phyloP scores from a whole-genome alignment of 2,113 vertebrate species.

The Jaculus jaculus region DNA sequence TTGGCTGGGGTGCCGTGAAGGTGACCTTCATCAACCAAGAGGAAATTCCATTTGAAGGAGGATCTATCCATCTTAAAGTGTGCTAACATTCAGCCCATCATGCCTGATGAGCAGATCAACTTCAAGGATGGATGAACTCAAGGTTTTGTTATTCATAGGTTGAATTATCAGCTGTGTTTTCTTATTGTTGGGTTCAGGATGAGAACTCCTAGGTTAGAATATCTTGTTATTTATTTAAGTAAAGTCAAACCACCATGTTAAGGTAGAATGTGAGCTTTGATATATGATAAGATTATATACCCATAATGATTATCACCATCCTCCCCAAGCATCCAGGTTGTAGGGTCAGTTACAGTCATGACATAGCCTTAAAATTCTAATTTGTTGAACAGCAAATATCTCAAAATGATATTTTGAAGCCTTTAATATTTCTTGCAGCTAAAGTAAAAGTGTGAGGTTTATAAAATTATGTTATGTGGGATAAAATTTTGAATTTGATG shows the following conservation, averaged over 20 bases:
- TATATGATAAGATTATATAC: background rate
- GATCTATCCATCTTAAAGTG: background rate
- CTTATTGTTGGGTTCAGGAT: background rate
- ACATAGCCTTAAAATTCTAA: background rate
- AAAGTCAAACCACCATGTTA: background rate
- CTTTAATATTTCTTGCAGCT: background rate
- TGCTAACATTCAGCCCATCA: background rate
- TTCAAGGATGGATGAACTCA: background rate
- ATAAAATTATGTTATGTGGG: background rate
- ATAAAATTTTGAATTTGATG: background rate
- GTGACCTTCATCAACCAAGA: background rate
- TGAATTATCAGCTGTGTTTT: background rate
- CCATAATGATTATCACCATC: background rate
- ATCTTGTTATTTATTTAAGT: background rate
- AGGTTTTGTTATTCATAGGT: background rate
- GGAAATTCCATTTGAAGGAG: background rate
- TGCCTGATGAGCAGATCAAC: background rate
- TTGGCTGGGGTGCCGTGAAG: background rate
- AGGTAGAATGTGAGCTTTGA: background rate
- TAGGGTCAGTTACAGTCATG: background rate
- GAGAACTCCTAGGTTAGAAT: background rate
- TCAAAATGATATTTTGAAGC: background rate
- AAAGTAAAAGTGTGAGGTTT: background rate
- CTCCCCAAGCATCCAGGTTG: background rate
- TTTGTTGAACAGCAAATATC: background rate